Base-by-base conservation (phyloP, 2,113 vertebrate genomes). In the Orycteropus afer region DNA sequence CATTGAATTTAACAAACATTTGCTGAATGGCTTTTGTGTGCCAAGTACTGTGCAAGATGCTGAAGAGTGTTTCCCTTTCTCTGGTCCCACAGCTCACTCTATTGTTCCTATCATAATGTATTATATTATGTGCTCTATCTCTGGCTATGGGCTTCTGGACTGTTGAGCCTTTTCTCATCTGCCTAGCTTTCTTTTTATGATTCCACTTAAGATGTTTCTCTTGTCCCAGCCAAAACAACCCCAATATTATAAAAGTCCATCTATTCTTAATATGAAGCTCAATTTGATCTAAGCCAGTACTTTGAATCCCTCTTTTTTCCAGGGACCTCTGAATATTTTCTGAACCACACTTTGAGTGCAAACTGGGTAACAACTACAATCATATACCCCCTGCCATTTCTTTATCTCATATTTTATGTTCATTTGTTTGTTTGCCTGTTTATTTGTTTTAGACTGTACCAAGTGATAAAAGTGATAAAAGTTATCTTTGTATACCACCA, bases 251-350 rank as follows among this genome's bases (percentile, higher is more conserved):
- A 87, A 29, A 61, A 65, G 71, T 51, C 71, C 17, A 77, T 40
- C 71, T 40, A 23, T 42, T 91, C 29, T 93, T 94, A 80, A 91
- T 53, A 86, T 25, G 57, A 73, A 32, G 80, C 20, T 93, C 65
- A n/a, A 85, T 80, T 71, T 88, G 51, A 92, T 4, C 25, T n/a
- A 83, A 34, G n/a, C n/a, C 7, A 61, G 13, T 86, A 91, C 17
- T 92, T 61, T 76, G 63, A 69, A 40, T 55, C 87, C 37, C 47
- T 32, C 80, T 45, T 61, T 63, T 82, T 37, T n/a, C 34, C 40
- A 5, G 20, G 34, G 22, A 23, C 65, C n/a, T 93, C 59, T 17
- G 84, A 91, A 37, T 89, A 65, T 67, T 71, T 57, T 89, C 67
- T 29, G 29, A 87, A 61, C 13, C 12, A 53, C 47, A 86, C 37